phyloP scores from a whole-genome alignment of 2,113 vertebrate genomes.

The Syngnathoides biaculeatus region DNA sequence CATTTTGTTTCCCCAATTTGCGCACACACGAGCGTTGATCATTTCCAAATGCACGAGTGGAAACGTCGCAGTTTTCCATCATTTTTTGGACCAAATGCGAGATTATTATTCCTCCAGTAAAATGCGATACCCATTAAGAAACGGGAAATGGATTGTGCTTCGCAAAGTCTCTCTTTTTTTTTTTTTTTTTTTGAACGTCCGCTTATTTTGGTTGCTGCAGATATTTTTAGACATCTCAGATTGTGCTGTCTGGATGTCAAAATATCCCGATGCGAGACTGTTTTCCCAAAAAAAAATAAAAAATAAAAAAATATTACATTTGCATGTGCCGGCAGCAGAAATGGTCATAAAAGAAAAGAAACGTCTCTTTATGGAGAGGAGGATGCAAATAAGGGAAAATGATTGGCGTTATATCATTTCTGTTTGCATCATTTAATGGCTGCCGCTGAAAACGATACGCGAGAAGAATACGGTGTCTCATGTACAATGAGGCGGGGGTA shows the following conservation, averaged over 20 bases:
- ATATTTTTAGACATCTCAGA: constrained; percentile 8
- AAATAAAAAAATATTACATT: not conserved
- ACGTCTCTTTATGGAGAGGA: constrained; percentile 9
- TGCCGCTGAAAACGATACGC: constrained; percentile 28
- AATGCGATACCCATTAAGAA: not conserved
- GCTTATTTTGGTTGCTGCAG: not conserved
- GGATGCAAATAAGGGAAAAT: constrained; percentile 12
- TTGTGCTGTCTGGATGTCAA: not conserved
- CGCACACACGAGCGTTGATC: not conserved
- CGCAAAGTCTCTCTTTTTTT: no score
- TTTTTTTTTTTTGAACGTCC: constrained; percentile 8
- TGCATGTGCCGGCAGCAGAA: not conserved
- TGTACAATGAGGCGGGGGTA: not conserved
- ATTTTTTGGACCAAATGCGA: not conserved
- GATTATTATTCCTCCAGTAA: not conserved
- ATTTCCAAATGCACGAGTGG: not conserved
- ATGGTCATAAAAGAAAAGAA: not conserved
- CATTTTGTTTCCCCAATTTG: not conserved
- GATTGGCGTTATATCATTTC: constrained; percentile 13
- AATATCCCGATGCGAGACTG: not conserved
- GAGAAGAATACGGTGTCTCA: not conserved
- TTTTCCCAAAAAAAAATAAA: no score
- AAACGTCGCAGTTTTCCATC: not conserved
- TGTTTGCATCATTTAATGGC: constrained; percentile 26
- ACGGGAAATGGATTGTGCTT: constrained; percentile 2